These are phyloP conservation scores for Tragelaphus buxtoni DNA, from an alignment of 2,113 vertebrate species.

Conservation along the genomic window DNA sequence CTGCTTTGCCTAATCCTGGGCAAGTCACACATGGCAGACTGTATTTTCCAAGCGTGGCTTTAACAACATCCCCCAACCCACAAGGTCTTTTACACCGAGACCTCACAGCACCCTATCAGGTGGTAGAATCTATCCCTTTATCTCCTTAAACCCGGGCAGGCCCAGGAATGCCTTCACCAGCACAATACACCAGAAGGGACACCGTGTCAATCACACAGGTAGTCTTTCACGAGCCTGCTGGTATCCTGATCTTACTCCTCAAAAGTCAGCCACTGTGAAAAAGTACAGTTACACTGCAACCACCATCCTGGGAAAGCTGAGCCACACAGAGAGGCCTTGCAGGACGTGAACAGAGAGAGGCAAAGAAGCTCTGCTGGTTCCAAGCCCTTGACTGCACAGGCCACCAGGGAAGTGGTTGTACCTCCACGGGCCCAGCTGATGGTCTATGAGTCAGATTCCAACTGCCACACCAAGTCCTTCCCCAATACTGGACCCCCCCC, in stretches of 20 bases:
- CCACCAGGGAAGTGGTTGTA: background rate
- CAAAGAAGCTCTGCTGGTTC: background rate
- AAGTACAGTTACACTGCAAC: background rate
- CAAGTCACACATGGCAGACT: background rate
- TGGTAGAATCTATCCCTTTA: background rate
- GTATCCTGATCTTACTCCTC: background rate
- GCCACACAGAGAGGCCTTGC: background rate
- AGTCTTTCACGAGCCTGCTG: background rate
- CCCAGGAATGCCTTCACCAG: background rate
- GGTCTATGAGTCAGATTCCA: background rate
- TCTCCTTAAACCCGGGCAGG: background rate
- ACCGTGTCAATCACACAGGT: accelerated
- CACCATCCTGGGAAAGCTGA: background rate
- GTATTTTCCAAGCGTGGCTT: background rate
- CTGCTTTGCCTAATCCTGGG: background rate
- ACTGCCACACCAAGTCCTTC: background rate
- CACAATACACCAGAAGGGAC: background rate
- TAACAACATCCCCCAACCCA: too few species aligned
- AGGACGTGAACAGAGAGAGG: background rate
- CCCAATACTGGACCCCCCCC: background rate
- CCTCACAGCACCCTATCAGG: background rate
- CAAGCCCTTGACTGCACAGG: background rate
- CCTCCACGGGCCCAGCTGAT: background rate
- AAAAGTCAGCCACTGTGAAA: background rate
- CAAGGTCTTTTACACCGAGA: background rate